phyloP scores from a whole-genome alignment of 2,888 invertebrate genomes.

The Malthinus seriepunctatus region DNA sequence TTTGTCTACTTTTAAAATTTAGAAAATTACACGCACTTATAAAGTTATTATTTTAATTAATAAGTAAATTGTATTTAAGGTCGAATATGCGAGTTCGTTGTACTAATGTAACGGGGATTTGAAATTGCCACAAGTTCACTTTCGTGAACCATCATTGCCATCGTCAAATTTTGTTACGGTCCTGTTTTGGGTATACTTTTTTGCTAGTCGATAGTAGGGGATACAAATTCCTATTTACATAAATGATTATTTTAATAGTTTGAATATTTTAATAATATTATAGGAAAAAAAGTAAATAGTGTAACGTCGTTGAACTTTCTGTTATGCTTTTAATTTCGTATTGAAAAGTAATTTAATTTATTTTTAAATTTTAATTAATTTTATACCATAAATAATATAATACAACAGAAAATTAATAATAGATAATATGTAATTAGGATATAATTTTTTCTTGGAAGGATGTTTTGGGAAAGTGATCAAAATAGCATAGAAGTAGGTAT shows the following conservation, averaged over 20 bases:
- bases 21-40: not conserved
- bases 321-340: slow-evolving; percentile 1
- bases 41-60: slow-evolving; percentile 14
- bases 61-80: slow-evolving; percentile 14
- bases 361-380: not conserved
- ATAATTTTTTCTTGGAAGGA: too few species aligned
- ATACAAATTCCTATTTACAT: slow-evolving; percentile 4
- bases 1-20: not conserved
- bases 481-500: too few species aligned
- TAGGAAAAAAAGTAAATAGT: not conserved
- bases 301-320: slow-evolving; percentile 12
- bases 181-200: slow-evolving; percentile 7
- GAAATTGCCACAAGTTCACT: slow-evolving; percentile 33
- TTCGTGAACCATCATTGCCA: slow-evolving; percentile 38
- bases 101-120: slow-evolving; percentile 32
- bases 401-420: too few species aligned
- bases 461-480: too few species aligned
- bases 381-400: not conserved
- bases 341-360: not conserved
- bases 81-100: slow-evolving; percentile 32
- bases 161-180: slow-evolving; percentile 10
- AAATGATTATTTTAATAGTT: slow-evolving; percentile 8
- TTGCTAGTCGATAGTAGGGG: slow-evolving; percentile 19
- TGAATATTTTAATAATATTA: slow-evolving; percentile 8
- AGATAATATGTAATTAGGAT: too few species aligned